Conservation (phyloP, 2,797 vertebrate genomes). For the Tauraco hartlaubi region DNA sequence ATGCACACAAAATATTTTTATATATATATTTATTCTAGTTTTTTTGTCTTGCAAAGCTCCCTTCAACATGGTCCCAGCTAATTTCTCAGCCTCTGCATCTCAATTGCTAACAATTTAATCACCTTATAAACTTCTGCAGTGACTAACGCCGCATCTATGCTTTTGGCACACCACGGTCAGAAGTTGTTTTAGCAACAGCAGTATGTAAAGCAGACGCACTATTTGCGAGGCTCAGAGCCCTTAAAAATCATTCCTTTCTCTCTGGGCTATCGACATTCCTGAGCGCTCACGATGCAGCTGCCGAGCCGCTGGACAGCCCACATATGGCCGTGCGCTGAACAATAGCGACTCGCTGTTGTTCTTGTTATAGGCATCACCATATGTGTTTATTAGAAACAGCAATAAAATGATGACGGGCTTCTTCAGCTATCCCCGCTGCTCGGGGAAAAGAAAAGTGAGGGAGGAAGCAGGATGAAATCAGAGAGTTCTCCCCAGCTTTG, state of each 20-base stretch:
- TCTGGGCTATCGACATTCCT: constrained; percentile 48
- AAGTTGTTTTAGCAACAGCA: constrained; percentile 19
- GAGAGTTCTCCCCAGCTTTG: neutral
- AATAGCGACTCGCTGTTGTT: constrained; percentile 47
- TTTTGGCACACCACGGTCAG: neutral
- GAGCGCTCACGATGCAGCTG: constrained; percentile 49
- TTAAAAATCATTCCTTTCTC: constrained; percentile 45
- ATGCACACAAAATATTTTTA: neutral
- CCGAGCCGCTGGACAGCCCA: constrained; percentile 16
- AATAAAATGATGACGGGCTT: constrained; percentile 57
- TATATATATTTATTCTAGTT: neutral
- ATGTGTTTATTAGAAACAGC: constrained; percentile 70
- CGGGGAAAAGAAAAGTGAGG: constrained; percentile 36
- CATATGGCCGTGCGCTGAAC: constrained; percentile 51
- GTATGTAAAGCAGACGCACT: constrained; percentile 32
- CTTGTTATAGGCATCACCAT: constrained; percentile 55
- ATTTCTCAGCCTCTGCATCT: constrained; percentile 18
- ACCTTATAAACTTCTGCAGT: constrained; percentile 56
- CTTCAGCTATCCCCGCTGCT: constrained; percentile 51
- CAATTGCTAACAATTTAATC: constrained; percentile 54
- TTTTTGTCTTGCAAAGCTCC: neutral
- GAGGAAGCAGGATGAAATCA: neutral
- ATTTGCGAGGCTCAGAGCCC: constrained; percentile 42
- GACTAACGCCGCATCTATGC: constrained; percentile 26
- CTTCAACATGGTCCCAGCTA: constrained; percentile 13